Conservation (phyloP, 2,888 invertebrate genomes). For the Drosophila setosimentum region DNA sequence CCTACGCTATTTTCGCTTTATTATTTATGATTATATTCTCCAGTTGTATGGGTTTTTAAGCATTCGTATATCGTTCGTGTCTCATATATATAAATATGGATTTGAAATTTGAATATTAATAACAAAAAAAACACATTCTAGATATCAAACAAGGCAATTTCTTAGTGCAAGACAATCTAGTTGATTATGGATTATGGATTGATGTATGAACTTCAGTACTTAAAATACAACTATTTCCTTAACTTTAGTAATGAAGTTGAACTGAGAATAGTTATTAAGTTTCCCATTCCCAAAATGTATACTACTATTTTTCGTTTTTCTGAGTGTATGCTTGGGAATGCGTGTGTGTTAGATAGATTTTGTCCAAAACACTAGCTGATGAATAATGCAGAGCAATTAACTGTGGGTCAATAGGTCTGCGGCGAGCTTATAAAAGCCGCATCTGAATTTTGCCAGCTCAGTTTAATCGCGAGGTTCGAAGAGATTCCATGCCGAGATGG, state of each 20-base stretch:
- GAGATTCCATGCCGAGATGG: constrained; percentile 60
- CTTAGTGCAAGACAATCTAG: background rate
- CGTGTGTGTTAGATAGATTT: background rate
- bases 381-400: constrained; percentile 76
- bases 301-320: background rate
- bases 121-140: background rate
- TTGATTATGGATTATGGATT: background rate
- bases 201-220: background rate
- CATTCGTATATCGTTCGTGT: no score
- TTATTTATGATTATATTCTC: background rate
- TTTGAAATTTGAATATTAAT: no score
- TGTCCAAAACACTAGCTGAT: constrained; percentile 37
- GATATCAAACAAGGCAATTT: background rate
- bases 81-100: no score
- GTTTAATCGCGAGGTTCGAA: constrained; percentile 56
- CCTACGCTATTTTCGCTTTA: background rate
- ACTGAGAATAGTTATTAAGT: background rate
- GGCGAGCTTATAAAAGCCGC: constrained; percentile 78
- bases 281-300: no score
- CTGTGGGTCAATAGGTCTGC: constrained; percentile 72
- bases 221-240: background rate
- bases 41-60: no score
- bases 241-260: no score
- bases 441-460: constrained; percentile 32
- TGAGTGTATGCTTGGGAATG: background rate